Percentiles rank a stretch among this genome's conserved stretches.
Evolutionary conservation across 2,113 vertebrate species (phyloP).

Genomic region (Sinocyclocheilus maitianheensis): DNA sequence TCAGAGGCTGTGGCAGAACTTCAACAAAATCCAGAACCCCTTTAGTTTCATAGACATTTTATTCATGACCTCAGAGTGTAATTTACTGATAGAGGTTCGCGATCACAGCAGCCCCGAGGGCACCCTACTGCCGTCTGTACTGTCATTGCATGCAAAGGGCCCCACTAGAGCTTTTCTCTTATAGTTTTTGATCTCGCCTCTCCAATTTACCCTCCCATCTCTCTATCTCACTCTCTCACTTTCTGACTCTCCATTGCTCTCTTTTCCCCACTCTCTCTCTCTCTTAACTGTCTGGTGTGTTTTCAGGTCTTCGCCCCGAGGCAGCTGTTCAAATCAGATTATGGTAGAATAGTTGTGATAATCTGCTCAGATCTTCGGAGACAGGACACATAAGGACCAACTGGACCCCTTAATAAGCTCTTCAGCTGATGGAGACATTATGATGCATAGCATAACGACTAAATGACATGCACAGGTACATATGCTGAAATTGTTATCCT

Average conservation of each 20-base stretch:
- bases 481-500: slow-evolving; percentile 14
- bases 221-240: not conserved
- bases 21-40: slow-evolving; percentile 28
- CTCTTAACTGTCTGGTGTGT: slow-evolving; percentile 36
- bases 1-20: slow-evolving; percentile 25
- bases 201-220: slow-evolving; percentile 34
- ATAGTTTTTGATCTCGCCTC: slow-evolving; percentile 33
- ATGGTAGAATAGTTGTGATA: slow-evolving; percentile 28
- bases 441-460: slow-evolving; percentile 17
- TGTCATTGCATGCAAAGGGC: slow-evolving; percentile 36
- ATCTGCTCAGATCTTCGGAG: slow-evolving; percentile 37
- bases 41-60: slow-evolving; percentile 43
- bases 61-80: slow-evolving; percentile 41
- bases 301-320: slow-evolving; percentile 37
- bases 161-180: slow-evolving; percentile 27
- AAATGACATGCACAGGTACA: slow-evolving; percentile 19
- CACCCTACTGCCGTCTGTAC: slow-evolving; percentile 22
- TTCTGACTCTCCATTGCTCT: not conserved
- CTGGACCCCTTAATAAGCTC: slow-evolving; percentile 6
- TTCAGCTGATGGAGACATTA: slow-evolving; percentile 18
- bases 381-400: not conserved
- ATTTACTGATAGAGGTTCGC: slow-evolving; percentile 30
- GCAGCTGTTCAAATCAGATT: slow-evolving; percentile 44
- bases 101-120: slow-evolving; percentile 36
- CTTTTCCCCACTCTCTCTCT: slow-evolving; percentile 1